phyloP scores from a whole-genome alignment of 2,113 vertebrate species.

The Sorex fumeus region DNA sequence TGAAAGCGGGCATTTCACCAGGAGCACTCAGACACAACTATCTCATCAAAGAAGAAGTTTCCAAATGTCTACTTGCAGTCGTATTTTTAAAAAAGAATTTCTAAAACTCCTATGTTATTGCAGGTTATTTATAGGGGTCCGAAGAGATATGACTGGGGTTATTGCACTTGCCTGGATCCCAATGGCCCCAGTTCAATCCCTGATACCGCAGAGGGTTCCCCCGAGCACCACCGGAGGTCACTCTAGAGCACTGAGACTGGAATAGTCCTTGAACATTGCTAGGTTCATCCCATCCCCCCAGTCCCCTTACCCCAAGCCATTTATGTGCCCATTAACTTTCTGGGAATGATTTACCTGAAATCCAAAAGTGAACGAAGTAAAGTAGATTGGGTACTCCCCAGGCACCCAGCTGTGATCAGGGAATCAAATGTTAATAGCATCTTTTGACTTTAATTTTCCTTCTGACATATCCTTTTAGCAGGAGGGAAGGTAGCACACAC shows the following conservation, averaged over 20 bases:
- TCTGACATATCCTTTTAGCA: background rate
- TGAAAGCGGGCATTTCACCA: background rate
- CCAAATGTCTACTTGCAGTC: background rate
- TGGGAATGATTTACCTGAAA: slow-evolving; percentile 65
- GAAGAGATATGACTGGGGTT: too few species aligned
- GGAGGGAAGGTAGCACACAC: background rate
- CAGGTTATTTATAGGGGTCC: slow-evolving; percentile 14
- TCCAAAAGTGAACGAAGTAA: slow-evolving; percentile 52
- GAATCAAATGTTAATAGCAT: background rate
- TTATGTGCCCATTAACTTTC: slow-evolving; percentile 2
- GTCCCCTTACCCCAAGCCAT: background rate
- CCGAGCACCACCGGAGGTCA: too few species aligned
- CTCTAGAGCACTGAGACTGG: too few species aligned
- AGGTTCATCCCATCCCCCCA: too few species aligned
- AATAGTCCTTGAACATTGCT: too few species aligned
- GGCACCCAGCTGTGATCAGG: background rate
- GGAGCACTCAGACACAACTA: background rate
- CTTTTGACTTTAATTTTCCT: slow-evolving; percentile 41
- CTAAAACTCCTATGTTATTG: background rate
- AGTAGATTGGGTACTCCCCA: slow-evolving; percentile 51
- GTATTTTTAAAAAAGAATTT: slow-evolving; percentile 24
- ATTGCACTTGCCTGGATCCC: too few species aligned
- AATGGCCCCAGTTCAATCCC: too few species aligned
- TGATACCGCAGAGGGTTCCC: too few species aligned
- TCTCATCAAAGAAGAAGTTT: background rate